Conservation (phyloP, 2,113 vertebrate species). For the Phylloscopus whistleri region DNA sequence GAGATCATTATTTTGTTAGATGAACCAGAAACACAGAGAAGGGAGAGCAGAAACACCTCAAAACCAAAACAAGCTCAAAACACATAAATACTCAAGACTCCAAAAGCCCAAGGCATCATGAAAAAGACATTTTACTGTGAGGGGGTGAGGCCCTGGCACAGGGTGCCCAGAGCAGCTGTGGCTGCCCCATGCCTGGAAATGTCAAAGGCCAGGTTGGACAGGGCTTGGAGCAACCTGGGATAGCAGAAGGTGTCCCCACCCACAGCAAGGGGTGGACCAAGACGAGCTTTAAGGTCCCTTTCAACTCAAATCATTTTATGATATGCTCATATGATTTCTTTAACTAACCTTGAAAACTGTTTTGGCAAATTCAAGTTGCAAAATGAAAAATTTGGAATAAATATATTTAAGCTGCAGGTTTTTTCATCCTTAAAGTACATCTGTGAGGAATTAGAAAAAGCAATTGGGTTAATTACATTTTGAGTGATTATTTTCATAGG, state of each 20-base stretch:
- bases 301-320: not conserved
- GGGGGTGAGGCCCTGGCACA: not conserved
- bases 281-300: not conserved
- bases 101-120: not conserved
- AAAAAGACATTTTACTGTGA: not conserved
- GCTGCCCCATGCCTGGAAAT: not conserved
- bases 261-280: not conserved
- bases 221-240: not conserved
- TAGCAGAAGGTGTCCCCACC: not conserved
- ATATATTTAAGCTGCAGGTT: not conserved
- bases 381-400: not conserved
- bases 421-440: not conserved
- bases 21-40: not conserved
- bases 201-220: accelerated
- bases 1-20: not conserved
- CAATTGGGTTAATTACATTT: not conserved
- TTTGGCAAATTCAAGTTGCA: not conserved
- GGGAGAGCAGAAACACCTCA: not conserved
- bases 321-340: not conserved
- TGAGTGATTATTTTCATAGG: not conserved
- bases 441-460: not conserved
- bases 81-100: not conserved
- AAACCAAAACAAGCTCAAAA: not conserved
- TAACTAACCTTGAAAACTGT: not conserved
- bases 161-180: not conserved